Evolutionary conservation across 2,888 invertebrate species (phyloP).

Genomic region (Spicauda simplicius): DNA sequence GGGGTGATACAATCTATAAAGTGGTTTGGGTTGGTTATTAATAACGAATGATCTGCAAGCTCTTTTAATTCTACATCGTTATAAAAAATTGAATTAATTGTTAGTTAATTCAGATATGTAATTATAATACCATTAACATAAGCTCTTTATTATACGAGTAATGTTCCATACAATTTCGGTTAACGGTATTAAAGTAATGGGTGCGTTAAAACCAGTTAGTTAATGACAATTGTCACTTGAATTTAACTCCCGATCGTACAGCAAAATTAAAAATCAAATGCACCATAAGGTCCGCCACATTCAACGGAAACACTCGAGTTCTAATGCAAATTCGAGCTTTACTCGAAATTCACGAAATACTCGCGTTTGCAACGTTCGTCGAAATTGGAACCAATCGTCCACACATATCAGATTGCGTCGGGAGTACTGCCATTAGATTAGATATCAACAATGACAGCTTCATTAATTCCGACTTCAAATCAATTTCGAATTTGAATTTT

Average conservation of each 20-base stretch:
- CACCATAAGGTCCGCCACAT: slow-evolving; percentile 6
- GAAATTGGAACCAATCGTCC: slow-evolving; percentile 11
- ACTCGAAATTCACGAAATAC: slow-evolving; percentile 25
- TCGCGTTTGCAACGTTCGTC: slow-evolving; percentile 2
- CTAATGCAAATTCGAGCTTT: slow-evolving; percentile 30
- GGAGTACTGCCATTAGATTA: slow-evolving; percentile 19
- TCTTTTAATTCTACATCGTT: no score
- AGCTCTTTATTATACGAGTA: no score
- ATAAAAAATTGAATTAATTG: no score
- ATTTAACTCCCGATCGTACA: background rate
- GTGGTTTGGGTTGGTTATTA: no score
- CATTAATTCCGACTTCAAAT: slow-evolving; percentile 12
- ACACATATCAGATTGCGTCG: slow-evolving; percentile 24
- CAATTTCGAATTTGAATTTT: background rate
- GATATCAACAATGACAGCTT: slow-evolving; percentile 24
- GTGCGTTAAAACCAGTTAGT: no score
- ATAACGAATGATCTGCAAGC: no score
- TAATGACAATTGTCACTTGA: no score
- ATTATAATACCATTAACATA: no score
- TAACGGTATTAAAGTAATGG: no score
- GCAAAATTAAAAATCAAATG: background rate
- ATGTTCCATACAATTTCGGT: no score
- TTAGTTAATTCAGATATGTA: no score
- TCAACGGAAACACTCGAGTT: slow-evolving; percentile 3
- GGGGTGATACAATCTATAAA: background rate